Evolutionary conservation across 2,888 invertebrate genomes (phyloP), one percentile per base, ranked within the genome.

Genomic region (Hyposoter dolosus): DNA sequence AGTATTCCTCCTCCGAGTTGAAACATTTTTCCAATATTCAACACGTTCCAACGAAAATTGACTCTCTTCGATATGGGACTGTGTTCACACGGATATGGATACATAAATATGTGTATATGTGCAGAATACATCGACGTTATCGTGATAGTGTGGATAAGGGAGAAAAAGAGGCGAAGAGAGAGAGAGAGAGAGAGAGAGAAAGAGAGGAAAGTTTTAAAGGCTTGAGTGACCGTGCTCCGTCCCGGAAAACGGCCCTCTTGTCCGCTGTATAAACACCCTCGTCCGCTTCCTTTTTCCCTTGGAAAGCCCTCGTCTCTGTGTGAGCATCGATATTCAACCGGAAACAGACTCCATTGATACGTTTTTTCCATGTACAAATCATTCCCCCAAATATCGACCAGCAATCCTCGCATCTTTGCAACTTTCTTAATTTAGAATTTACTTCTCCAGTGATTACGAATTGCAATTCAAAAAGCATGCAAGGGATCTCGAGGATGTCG

Each of bases 1-100:
- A 40, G 71, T 32, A 53, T 69, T 56, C 53, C 47, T 40, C 40
- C 40, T 40, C 40, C 45, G 23, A 17, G 63, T 71, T 66, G 71
- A 82, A 82, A 83, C 65, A 83, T 83, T 85, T 85, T 85, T 83
- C 82, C 85, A 76, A 85, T 85, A 85, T 85, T 85, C 85, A 63
- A 71, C 63, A 79, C 72, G 85, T 76, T 83, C 75, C 69, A 79
- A 79, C 40, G 82, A 82, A 83, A 85, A 83, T 80, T 75, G 53
- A 66, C 75, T 79, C 53, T 15, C 32, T 47, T 75, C 74, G 76
- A 85, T 85, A 63, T 69, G 45, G 19, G 43, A 45, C 69, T 69
- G 60, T 60, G 28, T 28, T 60, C 28, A 28, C 28, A 72, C 65
- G 43, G 15, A 72, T 72, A 40, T 65, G 40, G 10, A 53, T 9